Base-by-base conservation (phyloP, 2,888 invertebrate species). In the Phrixothrix hirtus region DNA sequence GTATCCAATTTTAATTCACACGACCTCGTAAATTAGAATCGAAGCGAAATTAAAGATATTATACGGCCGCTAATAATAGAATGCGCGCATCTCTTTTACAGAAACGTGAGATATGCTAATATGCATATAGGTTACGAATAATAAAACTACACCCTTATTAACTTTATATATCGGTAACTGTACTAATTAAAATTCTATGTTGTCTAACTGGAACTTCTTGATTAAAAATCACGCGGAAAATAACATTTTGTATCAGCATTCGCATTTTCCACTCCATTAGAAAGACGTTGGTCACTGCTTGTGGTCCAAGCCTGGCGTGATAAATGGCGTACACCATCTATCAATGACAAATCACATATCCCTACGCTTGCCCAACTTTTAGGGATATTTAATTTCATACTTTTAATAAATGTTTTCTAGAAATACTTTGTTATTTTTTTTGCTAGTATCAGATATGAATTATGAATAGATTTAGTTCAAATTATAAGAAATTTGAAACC, bases 311-410 rank as follows among this genome's bases (percentile, higher is more conserved):
- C 42, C 47, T 49, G 42, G 58, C 48, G 69, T 74, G 74, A 74
- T 74, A 69, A 71, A 74, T 73, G 67, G 69, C 67, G 65, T 66
- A 66, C 60, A 72, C 70, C 71, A 75, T 75, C 71, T 73, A 75
- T 75, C 74, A 75, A 75, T 73, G 75, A 75, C 75, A 75, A 75
- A 75, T 75, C 74, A 75, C 74, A 71, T 69, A 66, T 69, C 68
- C 67, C 63, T 63, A 62, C 59, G 61, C 53, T 63, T 65, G 67
- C 65, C 62, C 58, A 61, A 59, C 55, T 58, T 42, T 51, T 51
- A 58, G 55, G 53, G 55, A 52, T 39, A 53, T 53, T 56, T 53
- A 59, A 59, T 59, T 62, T 57, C 48, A 56, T 56, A 57, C 57
- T 61, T 62, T 62, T 58, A 62, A 60, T 62, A 59, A 63, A n/a